Percentiles rank a stretch among this genome's conserved stretches.
Evolutionary conservation across 2,888 invertebrate genomes (phyloP).

Genomic region (Polydrusus tereticollis): DNA sequence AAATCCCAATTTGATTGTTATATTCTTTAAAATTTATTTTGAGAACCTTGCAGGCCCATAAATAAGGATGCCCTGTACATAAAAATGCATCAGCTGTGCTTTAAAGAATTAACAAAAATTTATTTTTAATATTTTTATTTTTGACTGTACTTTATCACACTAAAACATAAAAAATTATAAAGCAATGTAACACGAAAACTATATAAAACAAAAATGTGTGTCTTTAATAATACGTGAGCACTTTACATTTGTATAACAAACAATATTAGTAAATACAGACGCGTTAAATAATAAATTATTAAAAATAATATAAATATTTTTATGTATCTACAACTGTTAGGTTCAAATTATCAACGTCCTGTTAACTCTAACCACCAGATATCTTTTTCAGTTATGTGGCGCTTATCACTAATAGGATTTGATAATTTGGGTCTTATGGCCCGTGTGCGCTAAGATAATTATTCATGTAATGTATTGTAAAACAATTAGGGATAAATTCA

Average conservation of each 20-base stretch:
- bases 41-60: no score
- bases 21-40: no score
- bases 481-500: no score
- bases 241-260: conserved; percentile 39
- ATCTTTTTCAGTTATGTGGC: no score
- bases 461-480: no score
- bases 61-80: no score
- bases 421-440: no score
- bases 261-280: conserved; percentile 8
- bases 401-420: no score
- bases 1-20: no score
- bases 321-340: conserved; percentile 28
- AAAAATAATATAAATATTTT: conserved; percentile 28
- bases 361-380: no score
- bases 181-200: conserved; percentile 25
- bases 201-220: conserved; percentile 23
- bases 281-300: conserved; percentile 34
- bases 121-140: conserved; percentile 6
- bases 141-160: conserved; percentile 39
- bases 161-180: conserved; percentile 42
- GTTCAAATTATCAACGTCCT: no score
- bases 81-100: neutral
- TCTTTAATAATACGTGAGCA: conserved; percentile 14
- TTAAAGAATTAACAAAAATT: neutral
- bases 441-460: no score